Percentiles rank a stretch among this genome's conserved stretches.
These are phyloP conservation scores for Leptosomus discolor DNA, from an alignment of 2,113 vertebrate species.

Conservation along the genomic window DNA sequence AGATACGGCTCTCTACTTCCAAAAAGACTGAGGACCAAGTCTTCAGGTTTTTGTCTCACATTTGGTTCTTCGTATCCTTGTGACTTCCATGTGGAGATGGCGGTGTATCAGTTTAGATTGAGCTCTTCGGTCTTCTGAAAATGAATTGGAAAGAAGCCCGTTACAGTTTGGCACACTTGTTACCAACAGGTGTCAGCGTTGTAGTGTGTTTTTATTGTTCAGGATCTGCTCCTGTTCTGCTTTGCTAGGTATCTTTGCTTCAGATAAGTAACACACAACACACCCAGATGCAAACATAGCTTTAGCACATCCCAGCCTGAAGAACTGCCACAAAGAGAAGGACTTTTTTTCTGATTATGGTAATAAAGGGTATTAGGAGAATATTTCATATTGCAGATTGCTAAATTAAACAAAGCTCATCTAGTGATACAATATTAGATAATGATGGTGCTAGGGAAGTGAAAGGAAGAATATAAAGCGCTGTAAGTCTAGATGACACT, in stretches of 20 bases:
- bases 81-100: neutral
- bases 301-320: neutral
- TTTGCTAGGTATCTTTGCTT: neutral
- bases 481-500: neutral
- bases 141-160: neutral
- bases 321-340: neutral
- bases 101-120: neutral
- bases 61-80: neutral
- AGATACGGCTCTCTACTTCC: neutral
- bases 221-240: neutral
- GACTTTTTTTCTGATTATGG: neutral
- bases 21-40: neutral
- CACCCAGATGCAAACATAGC: neutral
- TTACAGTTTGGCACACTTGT: neutral
- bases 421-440: neutral
- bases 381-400: neutral
- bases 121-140: neutral
- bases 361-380: neutral
- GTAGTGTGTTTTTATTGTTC: neutral
- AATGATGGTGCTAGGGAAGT: neutral
- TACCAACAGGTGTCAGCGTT: conserved; percentile 78
- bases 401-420: neutral
- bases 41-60: neutral
- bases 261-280: neutral
- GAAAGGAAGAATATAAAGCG: neutral